These are phyloP conservation scores for Ispidina picta DNA, from an alignment of 2,797 vertebrate species.

Conservation along the genomic window DNA sequence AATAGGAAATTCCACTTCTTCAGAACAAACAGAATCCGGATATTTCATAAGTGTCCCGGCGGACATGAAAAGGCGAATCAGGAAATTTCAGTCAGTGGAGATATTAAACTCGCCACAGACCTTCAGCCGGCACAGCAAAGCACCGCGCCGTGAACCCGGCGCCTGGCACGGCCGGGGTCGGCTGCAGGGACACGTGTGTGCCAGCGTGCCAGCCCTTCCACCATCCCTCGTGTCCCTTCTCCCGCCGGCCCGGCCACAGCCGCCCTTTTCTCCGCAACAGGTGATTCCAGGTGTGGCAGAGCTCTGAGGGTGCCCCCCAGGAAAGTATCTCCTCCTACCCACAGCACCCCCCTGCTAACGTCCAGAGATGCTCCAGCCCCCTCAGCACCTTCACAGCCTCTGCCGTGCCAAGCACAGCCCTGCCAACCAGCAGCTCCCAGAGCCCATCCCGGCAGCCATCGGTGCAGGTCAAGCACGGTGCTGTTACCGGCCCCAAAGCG, in stretches of 20 bases:
- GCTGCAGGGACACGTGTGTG: background rate
- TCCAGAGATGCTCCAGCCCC: too few relatives aligned
- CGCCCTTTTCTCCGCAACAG: rapidly evolving
- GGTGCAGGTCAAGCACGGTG: rapidly evolving
- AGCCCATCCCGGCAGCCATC: rapidly evolving
- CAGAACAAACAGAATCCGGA: constrained; percentile 48
- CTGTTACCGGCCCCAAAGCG: rapidly evolving
- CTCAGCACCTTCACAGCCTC: too few relatives aligned
- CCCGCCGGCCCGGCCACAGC: too few relatives aligned
- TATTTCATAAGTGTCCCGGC: constrained; percentile 46
- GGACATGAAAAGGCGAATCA: constrained; percentile 63
- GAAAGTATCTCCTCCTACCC: background rate
- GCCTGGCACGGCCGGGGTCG: rapidly evolving
- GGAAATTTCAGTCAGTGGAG: constrained; percentile 65
- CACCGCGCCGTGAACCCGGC: rapidly evolving
- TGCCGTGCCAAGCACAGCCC: background rate
- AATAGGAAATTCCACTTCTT: constrained; percentile 73
- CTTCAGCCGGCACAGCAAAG: background rate
- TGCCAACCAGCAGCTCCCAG: rapidly evolving
- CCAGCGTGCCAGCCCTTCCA: background rate
- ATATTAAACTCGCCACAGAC: constrained; percentile 3
- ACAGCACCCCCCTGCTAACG: too few relatives aligned
- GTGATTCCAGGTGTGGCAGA: background rate
- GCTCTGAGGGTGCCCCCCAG: background rate
- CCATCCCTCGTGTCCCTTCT: background rate